Conservation (phyloP, 2,797 vertebrate genomes). For the Thunnus albacares region DNA sequence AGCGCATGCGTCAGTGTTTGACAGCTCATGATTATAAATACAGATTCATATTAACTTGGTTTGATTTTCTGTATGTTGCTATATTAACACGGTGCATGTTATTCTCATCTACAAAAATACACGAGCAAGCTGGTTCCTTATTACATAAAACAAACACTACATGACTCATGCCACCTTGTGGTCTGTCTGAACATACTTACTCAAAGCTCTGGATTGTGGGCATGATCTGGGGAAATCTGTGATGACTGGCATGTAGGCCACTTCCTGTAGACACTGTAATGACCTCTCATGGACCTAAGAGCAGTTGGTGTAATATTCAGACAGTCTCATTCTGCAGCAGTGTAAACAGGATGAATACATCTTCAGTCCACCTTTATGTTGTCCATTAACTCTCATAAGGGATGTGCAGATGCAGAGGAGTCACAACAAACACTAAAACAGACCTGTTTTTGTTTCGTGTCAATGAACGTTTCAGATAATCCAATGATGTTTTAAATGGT, state of each 20-base stretch:
- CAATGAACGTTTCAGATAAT: too few species aligned
- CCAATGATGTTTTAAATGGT: too few species aligned
- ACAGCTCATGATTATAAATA: constrained; percentile 17
- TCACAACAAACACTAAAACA: too few species aligned
- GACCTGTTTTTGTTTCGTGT: too few species aligned
- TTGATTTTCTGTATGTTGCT: constrained; percentile 29
- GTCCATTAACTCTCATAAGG: too few species aligned
- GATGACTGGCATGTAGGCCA: neutral
- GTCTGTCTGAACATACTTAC: neutral
- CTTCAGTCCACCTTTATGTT: too few species aligned
- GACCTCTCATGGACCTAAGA: neutral
- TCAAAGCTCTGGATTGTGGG: constrained; percentile 25
- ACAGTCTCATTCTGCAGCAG: neutral
- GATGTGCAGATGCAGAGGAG: too few species aligned
- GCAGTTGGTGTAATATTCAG: neutral
- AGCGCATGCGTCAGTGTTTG: constrained; percentile 5
- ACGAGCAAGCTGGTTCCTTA: too few species aligned
- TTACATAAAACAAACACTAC: neutral
- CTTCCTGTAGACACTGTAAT: constrained; percentile 17
- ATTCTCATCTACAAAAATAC: neutral
- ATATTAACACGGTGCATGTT: neutral
- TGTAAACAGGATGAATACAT: neutral
- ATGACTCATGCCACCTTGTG: constrained; percentile 36
- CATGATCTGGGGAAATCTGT: neutral
- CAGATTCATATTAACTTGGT: constrained; percentile 9